Percentiles rank a stretch among this genome's conserved stretches.
These are phyloP conservation scores for Melanotaenia boesemani DNA, from an alignment of 2,797 vertebrate genomes.

Conservation along the genomic window DNA sequence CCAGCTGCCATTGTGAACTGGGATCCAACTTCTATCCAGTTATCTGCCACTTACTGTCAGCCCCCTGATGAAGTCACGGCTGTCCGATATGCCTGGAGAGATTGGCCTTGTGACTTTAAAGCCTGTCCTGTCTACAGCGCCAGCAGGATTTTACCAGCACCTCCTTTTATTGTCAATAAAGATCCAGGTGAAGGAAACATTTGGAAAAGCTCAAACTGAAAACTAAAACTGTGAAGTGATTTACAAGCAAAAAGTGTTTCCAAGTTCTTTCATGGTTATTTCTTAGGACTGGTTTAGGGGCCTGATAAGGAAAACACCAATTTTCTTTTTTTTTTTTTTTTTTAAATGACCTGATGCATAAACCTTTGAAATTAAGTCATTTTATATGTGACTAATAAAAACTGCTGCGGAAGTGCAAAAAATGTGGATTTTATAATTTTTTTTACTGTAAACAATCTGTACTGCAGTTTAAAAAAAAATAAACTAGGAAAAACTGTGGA, in stretches of 20 bases:
- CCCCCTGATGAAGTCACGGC: constrained; percentile 43
- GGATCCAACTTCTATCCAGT: constrained; percentile 51
- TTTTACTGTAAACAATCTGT: too few species aligned
- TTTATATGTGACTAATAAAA: too few species aligned
- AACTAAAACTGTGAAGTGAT: not conserved
- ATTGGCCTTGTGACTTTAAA: constrained; percentile 92
- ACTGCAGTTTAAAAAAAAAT: too few species aligned
- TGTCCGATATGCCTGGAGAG: constrained; percentile 90
- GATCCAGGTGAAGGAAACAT: not conserved
- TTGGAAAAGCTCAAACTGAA: constrained; percentile 16
- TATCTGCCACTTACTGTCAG: constrained; percentile 71
- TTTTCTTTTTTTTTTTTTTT: too few species aligned
- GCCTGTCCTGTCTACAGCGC: constrained; percentile 87
- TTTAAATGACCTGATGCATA: too few species aligned
- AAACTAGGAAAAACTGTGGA: too few species aligned
- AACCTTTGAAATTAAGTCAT: too few species aligned
- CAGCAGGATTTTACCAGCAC: constrained; percentile 81
- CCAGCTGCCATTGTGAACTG: constrained; percentile 63
- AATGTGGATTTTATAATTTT: too few species aligned
- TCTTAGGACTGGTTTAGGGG: too few species aligned
- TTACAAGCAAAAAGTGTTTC: not conserved
- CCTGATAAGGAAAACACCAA: too few species aligned
- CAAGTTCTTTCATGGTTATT: not conserved
- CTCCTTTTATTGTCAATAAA: constrained; percentile 79
- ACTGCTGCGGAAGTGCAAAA: too few species aligned